A percentile compares a stretch with the other conserved stretches of the same genome.
phyloP scores from a whole-genome alignment of 2,113 vertebrate genomes.

The Hipposideros armiger region DNA sequence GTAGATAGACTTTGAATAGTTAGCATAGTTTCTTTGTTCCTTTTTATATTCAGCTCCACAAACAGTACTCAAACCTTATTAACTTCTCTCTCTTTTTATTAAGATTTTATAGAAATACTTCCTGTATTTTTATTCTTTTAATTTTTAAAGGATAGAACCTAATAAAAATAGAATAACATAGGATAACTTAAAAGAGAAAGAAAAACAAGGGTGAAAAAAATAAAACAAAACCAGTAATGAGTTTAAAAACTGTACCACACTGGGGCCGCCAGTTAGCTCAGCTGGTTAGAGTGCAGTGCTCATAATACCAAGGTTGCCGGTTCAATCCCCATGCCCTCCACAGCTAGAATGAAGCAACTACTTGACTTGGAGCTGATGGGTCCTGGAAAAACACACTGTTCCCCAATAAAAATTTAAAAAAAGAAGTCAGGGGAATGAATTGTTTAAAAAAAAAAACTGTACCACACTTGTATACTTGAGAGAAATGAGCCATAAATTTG shows the following conservation, averaged over 20 bases:
- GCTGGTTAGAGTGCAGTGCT: no score
- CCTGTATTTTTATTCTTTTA: constrained; percentile 7
- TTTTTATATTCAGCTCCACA: not conserved
- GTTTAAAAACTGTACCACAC: not conserved
- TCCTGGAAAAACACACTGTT: no score
- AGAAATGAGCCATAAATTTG: not conserved
- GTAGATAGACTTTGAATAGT: not conserved
- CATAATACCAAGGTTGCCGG: no score
- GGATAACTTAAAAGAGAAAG: not conserved
- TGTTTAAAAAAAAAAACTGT: not conserved
- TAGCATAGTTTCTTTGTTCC: not conserved
- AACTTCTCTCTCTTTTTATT: not conserved
- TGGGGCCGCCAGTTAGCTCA: no score
- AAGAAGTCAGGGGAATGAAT: no score
- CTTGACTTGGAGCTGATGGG: no score
- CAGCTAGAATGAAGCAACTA: no score
- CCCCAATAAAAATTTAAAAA: no score
- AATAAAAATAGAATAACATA: not conserved
- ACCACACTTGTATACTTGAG: not conserved
- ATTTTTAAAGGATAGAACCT: constrained; percentile 22
- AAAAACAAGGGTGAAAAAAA: not conserved
- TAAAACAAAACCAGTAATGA: not conserved
- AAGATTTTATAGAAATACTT: constrained; percentile 6
- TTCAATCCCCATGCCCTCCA: no score
- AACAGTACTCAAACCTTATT: not conserved